These are phyloP conservation scores for Diadegma fenestrale DNA, from an alignment of 2,888 invertebrate species.

Conservation along the genomic window DNA sequence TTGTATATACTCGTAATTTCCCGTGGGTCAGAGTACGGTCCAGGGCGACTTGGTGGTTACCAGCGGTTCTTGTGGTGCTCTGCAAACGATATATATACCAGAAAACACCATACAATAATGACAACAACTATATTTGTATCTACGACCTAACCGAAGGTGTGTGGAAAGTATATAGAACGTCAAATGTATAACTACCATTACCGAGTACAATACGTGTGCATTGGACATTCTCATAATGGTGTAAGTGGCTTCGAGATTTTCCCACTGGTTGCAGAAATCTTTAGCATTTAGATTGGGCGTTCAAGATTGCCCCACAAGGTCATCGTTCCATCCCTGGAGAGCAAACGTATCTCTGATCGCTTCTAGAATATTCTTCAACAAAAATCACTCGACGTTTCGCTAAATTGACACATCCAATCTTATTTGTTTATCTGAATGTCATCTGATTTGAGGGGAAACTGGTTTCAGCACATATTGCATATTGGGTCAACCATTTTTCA, in stretches of 20 bases:
- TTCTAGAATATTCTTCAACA: background rate
- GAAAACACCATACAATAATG: conserved; percentile 4
- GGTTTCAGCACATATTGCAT: too few species aligned
- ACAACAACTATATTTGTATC: background rate
- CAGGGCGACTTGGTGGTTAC: conserved; percentile 27
- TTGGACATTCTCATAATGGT: conserved; percentile 3
- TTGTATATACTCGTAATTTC: conserved; percentile 60
- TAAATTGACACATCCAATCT: background rate
- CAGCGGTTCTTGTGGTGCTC: conserved; percentile 40
- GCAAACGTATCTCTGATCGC: background rate
- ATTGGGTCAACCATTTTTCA: too few species aligned
- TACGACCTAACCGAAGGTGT: background rate
- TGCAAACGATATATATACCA: conserved; percentile 3
- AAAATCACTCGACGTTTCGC: background rate
- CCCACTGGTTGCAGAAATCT: background rate
- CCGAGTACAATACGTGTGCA: background rate
- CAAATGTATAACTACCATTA: background rate
- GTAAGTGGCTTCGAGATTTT: background rate
- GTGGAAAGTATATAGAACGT: background rate
- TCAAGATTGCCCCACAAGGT: background rate
- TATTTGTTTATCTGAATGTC: background rate
- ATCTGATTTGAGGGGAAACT: too few species aligned
- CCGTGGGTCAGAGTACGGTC: conserved; percentile 56
- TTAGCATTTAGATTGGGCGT: conserved; percentile 5
- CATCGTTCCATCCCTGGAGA: background rate